A percentile compares a stretch with the other conserved stretches of the same genome.
These are phyloP conservation scores for Telmatochromis sp. DNA, from an alignment of 2,113 vertebrate genomes.

Conservation along the genomic window DNA sequence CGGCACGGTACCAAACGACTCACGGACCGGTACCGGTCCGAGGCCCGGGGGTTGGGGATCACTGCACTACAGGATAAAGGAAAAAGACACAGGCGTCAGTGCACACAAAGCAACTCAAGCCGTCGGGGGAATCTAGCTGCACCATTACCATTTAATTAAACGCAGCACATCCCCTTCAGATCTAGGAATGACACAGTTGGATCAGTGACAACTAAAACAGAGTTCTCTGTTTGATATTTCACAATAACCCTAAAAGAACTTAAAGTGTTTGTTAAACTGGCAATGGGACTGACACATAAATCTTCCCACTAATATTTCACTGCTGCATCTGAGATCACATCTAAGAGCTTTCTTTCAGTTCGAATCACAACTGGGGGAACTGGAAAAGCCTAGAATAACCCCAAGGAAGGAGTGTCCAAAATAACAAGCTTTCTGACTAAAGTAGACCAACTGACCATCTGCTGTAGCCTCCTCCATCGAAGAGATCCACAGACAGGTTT, in stretches of 20 bases:
- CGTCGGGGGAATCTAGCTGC: neutral
- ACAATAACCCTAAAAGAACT: neutral
- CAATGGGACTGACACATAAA: neutral
- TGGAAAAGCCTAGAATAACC: conserved; percentile 6
- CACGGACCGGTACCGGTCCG: accelerated
- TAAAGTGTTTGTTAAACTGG: neutral
- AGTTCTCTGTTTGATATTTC: neutral
- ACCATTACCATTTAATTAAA: conserved; percentile 28
- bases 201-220: conserved; percentile 13
- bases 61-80: neutral
- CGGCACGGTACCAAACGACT: accelerated
- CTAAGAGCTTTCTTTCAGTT: neutral
- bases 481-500: conserved; percentile 37
- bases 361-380: neutral
- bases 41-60: neutral
- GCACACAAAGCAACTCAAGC: neutral
- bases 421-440: conserved; percentile 18
- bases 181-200: conserved; percentile 4
- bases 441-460: conserved; percentile 44
- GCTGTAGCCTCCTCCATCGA: neutral
- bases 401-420: neutral
- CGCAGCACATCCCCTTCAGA: neutral
- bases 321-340: neutral
- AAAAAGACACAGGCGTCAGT: conserved; percentile 3
- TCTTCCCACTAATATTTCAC: neutral